Conservation (phyloP, 2,113 vertebrate species). For the Sander lucioperca region DNA sequence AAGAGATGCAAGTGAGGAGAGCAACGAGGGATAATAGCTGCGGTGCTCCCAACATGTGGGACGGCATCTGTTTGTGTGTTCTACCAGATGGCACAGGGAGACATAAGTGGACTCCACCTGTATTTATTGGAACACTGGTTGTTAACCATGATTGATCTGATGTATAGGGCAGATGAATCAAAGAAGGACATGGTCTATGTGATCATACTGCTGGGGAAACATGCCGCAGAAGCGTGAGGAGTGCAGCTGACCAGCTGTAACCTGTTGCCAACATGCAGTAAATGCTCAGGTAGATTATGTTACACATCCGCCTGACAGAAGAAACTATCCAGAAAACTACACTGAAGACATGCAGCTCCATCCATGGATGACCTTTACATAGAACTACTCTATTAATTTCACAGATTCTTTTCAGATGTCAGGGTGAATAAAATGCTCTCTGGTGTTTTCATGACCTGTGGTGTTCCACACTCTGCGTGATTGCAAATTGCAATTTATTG, state of each 20-base stretch:
- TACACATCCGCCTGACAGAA: neutral
- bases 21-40: neutral
- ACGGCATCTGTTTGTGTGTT: constrained; percentile 44
- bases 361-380: neutral
- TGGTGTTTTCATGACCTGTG: constrained; percentile 14
- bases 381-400: constrained; percentile 21
- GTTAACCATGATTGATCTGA: constrained; percentile 27
- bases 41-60: constrained; percentile 54
- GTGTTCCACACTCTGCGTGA: constrained; percentile 17
- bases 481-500: constrained; percentile 60
- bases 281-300: constrained; percentile 1
- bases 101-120: constrained; percentile 46
- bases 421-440: constrained; percentile 19
- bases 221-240: neutral
- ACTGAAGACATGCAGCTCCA: neutral
- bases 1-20: neutral
- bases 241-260: constrained; percentile 22
- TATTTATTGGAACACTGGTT: constrained; percentile 31
- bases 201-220: constrained; percentile 7
- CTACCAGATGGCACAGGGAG: constrained; percentile 51
- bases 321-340: neutral
- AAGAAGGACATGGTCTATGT: neutral
- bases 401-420: constrained; percentile 16
- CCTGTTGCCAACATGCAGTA: neutral
- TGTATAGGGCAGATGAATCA: constrained; percentile 28